Base-by-base conservation (phyloP, 2,888 invertebrate genomes). In the Rhyacophila evoluta region DNA sequence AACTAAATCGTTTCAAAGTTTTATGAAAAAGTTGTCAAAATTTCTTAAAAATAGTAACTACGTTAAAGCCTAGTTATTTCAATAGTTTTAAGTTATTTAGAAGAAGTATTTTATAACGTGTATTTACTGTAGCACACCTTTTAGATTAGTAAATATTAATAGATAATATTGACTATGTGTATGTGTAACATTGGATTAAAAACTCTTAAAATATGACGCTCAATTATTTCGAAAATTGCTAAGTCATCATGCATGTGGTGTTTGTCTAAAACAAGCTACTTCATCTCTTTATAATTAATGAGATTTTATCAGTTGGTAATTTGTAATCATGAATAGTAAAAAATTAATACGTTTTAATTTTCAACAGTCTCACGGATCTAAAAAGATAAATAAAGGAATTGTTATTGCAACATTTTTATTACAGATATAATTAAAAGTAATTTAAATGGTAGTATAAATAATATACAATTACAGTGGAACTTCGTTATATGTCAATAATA, bases 281-380 rank as follows among this genome's bases (percentile, higher is more conserved):
- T 55, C 55, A 19, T 55, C 55, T 55, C 15, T 55, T 8, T 10
- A 25, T 55, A 55, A 55, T 55, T 55, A 55, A 55, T 55, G 55
- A 55, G 19, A 55, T 55, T 25, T 55, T 55, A 55, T 55, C 25
- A 19, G 10, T 55, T 55, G 55, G 55, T 55, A 55, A 55, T 55
- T 55, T 55, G 55, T 55, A 55, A 55, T 55, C 55, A 55, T 55
- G 55, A 55, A 55, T 55, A 55, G 55, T 55, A 19, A 10, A 55
- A 55, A 19, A 55, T 55, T 19, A 55, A 55, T 25, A 55, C 19
- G 6, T 33, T 55, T 55, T 55, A 55, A 55, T 55, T 2, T 0
- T 15, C 15, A 10, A 1, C 3, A 25, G 25, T 10, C 12, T 19
- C 10, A 55, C 19, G 55, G 29, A 33, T 33, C 6, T 33, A 6